A percentile compares a stretch with the other conserved stretches of the same genome.
Conservation (phyloP, 30 jellyfish, hydroid and myxozoan genomes). For the Aurelia aurita complex sp. Pacific region DNA sequence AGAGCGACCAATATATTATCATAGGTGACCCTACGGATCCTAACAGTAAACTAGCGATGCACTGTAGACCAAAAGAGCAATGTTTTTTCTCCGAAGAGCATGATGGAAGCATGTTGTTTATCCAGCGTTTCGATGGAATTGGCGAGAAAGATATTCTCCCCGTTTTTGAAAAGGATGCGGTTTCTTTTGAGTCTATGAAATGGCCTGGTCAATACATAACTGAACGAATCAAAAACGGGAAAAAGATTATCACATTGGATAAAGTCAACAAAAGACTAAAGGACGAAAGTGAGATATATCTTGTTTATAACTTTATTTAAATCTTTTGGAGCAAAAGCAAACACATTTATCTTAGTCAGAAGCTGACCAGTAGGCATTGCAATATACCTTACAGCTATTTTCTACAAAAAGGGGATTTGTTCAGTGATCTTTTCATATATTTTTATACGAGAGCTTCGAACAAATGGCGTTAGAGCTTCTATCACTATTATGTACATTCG, state of each 20-base stretch:
- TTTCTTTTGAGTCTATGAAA: conserved; percentile 2
- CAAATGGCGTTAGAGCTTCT: no score
- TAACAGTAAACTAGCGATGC: neutral
- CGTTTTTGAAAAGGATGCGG: neutral
- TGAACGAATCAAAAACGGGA: neutral
- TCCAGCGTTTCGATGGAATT: neutral
- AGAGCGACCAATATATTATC: neutral
- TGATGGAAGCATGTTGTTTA: neutral
- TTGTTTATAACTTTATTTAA: no score
- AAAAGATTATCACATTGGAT: conserved; percentile 1
- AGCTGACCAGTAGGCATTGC: no score
- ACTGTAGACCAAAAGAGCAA: neutral
- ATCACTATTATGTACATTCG: no score
- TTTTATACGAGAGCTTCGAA: no score
- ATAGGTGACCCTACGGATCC: conserved; percentile 1
- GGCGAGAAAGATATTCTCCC: conserved; percentile 16
- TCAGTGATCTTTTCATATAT: no score
- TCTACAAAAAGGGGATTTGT: no score
- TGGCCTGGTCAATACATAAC: conserved; percentile 4
- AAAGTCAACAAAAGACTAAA: neutral
- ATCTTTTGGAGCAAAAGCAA: no score
- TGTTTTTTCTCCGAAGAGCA: neutral
- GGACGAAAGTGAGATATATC: neutral
- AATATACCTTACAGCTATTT: no score
- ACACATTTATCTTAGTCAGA: no score